phyloP scores from a whole-genome alignment of 2,888 invertebrate genomes.

The Margaritifera margaritifera region DNA sequence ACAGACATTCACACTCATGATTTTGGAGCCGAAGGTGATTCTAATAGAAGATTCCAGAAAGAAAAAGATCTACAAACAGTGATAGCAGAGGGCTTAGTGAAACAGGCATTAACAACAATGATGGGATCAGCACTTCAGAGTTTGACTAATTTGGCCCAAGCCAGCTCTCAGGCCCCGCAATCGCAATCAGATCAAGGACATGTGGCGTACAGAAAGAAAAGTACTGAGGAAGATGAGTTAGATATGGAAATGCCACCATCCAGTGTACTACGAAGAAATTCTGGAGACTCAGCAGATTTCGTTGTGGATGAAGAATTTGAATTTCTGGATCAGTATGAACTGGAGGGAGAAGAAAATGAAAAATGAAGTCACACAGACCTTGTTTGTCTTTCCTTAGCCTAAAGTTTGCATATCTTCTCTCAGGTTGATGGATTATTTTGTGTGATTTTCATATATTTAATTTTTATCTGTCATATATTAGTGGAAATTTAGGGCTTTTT shows the following conservation, averaged over 20 bases:
- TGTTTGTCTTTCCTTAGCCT: too few species aligned
- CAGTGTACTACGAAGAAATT: neutral
- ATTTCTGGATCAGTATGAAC: constrained; percentile 60
- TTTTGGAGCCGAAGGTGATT: constrained; percentile 10
- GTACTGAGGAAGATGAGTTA: constrained; percentile 32
- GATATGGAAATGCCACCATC: constrained; percentile 10
- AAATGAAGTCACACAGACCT: neutral
- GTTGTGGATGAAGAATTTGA: constrained; percentile 66
- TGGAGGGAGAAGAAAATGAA: constrained; percentile 25
- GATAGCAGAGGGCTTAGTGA: constrained; percentile 45
- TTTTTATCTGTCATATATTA: too few species aligned
- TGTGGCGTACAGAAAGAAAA: constrained; percentile 28
- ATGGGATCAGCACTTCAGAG: constrained; percentile 57
- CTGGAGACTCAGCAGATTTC: constrained; percentile 45
- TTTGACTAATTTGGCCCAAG: constrained; percentile 35
- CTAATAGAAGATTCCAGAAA: neutral
- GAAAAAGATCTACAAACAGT: constrained; percentile 22
- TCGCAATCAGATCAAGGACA: constrained; percentile 33
- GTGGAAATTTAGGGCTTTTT: too few species aligned
- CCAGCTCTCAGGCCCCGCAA: constrained; percentile 36
- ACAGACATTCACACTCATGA: constrained; percentile 39
- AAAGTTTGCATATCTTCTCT: too few species aligned
- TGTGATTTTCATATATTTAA: too few species aligned
- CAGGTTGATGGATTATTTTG: too few species aligned
- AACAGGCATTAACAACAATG: constrained; percentile 54